Percentiles rank a stretch among this genome's conserved stretches.
These are phyloP conservation scores for Archilochus colubris DNA, from an alignment of 2,113 vertebrate species.

Conservation along the genomic window DNA sequence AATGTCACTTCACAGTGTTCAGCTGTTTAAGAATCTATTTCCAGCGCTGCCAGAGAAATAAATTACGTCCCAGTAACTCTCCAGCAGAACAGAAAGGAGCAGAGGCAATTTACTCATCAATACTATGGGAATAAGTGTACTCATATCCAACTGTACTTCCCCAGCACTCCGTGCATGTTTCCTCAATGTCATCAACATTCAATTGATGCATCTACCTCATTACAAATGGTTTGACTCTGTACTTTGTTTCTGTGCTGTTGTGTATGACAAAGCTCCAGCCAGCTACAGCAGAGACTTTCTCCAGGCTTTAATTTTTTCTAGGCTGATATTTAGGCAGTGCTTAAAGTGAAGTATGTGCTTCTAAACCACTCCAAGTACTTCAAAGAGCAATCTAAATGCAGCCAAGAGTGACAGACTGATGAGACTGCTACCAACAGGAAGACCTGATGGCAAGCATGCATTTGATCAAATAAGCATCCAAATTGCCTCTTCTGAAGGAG, in stretches of 20 bases:
- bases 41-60: background rate
- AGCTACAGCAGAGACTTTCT: background rate
- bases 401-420: background rate
- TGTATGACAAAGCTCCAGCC: background rate
- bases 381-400: background rate
- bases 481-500: background rate
- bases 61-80: background rate
- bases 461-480: background rate
- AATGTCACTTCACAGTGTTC: background rate
- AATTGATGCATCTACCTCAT: background rate
- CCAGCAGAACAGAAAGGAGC: background rate
- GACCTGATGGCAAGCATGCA: background rate
- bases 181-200: background rate
- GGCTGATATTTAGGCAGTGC: background rate
- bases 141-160: background rate
- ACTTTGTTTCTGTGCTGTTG: background rate
- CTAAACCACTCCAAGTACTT: background rate
- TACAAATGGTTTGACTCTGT: background rate
- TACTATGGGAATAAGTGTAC: background rate
- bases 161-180: rapidly evolving
- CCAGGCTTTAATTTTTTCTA: background rate
- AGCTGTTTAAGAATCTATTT: background rate
- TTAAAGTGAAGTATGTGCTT: background rate
- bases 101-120: background rate
- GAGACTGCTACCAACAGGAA: background rate